Evolutionary conservation across 2,113 vertebrate genomes (phyloP).

Genomic region (Aphyosemion australe): DNA sequence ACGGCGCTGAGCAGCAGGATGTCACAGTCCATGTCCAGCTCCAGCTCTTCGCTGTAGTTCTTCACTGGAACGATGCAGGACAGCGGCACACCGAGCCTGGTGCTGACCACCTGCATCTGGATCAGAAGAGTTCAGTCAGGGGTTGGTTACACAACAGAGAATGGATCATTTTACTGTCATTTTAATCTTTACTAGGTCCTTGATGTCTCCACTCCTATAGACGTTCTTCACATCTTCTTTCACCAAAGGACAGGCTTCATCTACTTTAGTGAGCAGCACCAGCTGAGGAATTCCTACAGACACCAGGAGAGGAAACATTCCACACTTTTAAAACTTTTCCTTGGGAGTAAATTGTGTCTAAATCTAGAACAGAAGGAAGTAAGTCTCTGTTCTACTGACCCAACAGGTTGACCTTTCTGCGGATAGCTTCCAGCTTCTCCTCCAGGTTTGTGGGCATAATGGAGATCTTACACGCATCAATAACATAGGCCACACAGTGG

Average conservation of each 20-base stretch:
- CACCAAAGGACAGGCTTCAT: slow-evolving; percentile 54
- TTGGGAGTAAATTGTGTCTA: too few relatives aligned
- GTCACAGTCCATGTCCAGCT: slow-evolving; percentile 58
- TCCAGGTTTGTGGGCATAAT: slow-evolving; percentile 65
- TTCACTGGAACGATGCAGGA: slow-evolving; percentile 56
- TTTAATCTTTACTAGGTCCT: slow-evolving; percentile 25
- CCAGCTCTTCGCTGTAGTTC: slow-evolving; percentile 73
- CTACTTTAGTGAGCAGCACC: slow-evolving; percentile 53
- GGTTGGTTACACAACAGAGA: neutral
- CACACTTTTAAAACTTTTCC: neutral
- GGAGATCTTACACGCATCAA: slow-evolving; percentile 69
- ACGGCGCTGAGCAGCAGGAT: slow-evolving; percentile 60
- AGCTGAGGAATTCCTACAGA: slow-evolving; percentile 57
- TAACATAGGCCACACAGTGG: slow-evolving; percentile 68
- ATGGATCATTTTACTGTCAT: neutral
- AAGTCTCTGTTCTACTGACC: slow-evolving; percentile 54
- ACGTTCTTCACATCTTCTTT: slow-evolving; percentile 31
- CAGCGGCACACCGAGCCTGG: slow-evolving; percentile 35
- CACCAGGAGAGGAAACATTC: neutral
- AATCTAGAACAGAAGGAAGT: too few relatives aligned
- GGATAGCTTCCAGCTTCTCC: slow-evolving; percentile 70
- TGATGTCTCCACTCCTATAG: slow-evolving; percentile 51
- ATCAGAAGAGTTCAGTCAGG: neutral
- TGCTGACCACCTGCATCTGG: slow-evolving; percentile 39
- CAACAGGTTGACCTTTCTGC: slow-evolving; percentile 60